Evolutionary conservation across 1,140 invertebrate genomes (phyloP).

Genomic region (Pseudachorutes palmiensis): DNA sequence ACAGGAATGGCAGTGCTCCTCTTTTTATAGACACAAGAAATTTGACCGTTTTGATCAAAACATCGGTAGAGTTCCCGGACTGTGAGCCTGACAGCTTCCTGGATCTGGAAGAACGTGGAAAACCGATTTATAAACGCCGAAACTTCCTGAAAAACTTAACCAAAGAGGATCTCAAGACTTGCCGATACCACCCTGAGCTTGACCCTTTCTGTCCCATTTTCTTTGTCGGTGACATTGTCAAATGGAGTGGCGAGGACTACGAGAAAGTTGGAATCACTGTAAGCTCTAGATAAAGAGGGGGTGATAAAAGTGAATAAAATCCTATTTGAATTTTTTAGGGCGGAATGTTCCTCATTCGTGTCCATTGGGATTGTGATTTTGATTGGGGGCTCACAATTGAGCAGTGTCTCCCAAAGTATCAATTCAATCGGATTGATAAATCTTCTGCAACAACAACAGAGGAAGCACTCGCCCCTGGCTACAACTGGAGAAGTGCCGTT

Average conservation of each 20-base stretch:
- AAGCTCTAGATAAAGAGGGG: background rate
- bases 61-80: constrained; percentile 43
- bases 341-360: constrained; percentile 47
- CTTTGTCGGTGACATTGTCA: constrained; percentile 44
- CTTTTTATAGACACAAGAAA: constrained; percentile 17
- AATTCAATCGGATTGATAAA: constrained; percentile 44
- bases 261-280: constrained; percentile 40
- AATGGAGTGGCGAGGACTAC: constrained; percentile 42
- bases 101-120: background rate
- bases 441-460: no score
- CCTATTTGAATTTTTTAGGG: constrained; percentile 39
- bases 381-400: constrained; percentile 42
- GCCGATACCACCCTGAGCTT: constrained; percentile 41
- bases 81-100: constrained; percentile 19
- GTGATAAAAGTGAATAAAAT: background rate
- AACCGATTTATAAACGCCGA: constrained; percentile 36
- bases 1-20: constrained; percentile 13
- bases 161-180: constrained; percentile 41
- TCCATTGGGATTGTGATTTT: constrained; percentile 50
- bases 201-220: constrained; percentile 48
- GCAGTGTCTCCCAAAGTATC: constrained; percentile 47
- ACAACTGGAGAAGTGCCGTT: constrained; percentile 41
- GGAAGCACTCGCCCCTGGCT: constrained; percentile 32
- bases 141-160: constrained; percentile 45
- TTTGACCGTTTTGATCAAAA: constrained; percentile 36